phyloP scores from a whole-genome alignment of 2,888 invertebrate species.

The Hypomecis atomaria region DNA sequence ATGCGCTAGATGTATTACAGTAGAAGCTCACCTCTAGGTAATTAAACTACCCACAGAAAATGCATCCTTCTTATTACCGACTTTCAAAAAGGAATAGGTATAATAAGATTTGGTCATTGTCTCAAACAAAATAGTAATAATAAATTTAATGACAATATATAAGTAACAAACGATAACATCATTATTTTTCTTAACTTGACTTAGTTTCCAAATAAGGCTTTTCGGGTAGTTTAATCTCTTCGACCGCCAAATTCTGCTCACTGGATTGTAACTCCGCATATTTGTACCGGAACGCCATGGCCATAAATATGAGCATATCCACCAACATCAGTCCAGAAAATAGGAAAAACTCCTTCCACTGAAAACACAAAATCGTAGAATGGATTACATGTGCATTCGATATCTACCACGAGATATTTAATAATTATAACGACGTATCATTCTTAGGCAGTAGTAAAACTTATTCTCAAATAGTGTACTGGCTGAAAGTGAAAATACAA shows the following conservation, averaged over 20 bases:
- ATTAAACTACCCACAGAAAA: no score
- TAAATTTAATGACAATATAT: slow-evolving; percentile 5
- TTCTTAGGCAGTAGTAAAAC: no score
- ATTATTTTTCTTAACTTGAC: slow-evolving; percentile 22
- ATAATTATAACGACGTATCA: no score
- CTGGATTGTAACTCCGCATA: slow-evolving; percentile 83
- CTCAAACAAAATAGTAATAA: slow-evolving; percentile 1
- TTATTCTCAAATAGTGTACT: no score
- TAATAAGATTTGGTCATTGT: no score
- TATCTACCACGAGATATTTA: no score
- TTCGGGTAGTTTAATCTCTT: slow-evolving; percentile 67
- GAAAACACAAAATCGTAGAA: slow-evolving; percentile 59
- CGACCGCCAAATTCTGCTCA: slow-evolving; percentile 60
- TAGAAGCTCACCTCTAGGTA: no score
- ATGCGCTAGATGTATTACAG: no score
- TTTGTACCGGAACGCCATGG: slow-evolving; percentile 92
- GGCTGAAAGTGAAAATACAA: no score
- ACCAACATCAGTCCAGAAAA: slow-evolving; percentile 94
- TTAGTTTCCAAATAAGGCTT: slow-evolving; percentile 46
- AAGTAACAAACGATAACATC: slow-evolving; percentile 16
- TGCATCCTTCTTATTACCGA: no score
- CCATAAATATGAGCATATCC: slow-evolving; percentile 92
- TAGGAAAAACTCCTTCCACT: slow-evolving; percentile 94
- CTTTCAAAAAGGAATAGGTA: no score
- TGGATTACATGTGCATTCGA: no score